Conservation (phyloP, 1,140 invertebrate genomes). For the Holotrichia oblita region DNA sequence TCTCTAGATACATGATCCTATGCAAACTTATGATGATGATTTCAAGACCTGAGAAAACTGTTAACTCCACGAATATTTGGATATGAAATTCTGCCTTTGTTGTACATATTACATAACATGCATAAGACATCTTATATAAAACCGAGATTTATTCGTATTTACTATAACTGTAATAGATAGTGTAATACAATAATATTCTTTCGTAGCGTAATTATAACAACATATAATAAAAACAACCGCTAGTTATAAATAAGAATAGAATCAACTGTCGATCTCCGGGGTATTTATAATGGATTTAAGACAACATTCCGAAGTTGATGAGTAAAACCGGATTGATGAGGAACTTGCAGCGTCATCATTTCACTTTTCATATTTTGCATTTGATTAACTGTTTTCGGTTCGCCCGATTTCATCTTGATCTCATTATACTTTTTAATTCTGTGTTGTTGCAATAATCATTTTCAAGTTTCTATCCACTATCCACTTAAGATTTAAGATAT, state of each 20-base stretch:
- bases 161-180: too few relatives aligned
- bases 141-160: too few relatives aligned
- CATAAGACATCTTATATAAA: too few relatives aligned
- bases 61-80: too few relatives aligned
- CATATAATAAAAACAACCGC: neutral
- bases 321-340: neutral
- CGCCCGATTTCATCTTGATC: neutral
- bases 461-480: neutral
- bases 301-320: slow-evolving; percentile 10
- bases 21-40: too few relatives aligned
- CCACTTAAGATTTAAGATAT: too few relatives aligned
- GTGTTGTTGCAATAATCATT: neutral
- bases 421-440: neutral
- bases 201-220: too few relatives aligned
- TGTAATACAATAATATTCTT: too few relatives aligned
- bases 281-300: neutral
- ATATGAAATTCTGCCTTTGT: too few relatives aligned
- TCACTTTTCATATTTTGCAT: slow-evolving; percentile 8
- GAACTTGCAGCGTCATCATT: neutral
- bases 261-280: neutral
- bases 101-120: too few relatives aligned
- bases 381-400: neutral
- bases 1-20: too few relatives aligned
- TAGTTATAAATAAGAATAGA: neutral
- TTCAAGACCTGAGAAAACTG: too few relatives aligned